phyloP scores from a whole-genome alignment of 2,888 invertebrate genomes.

The Andrena bucephala region DNA sequence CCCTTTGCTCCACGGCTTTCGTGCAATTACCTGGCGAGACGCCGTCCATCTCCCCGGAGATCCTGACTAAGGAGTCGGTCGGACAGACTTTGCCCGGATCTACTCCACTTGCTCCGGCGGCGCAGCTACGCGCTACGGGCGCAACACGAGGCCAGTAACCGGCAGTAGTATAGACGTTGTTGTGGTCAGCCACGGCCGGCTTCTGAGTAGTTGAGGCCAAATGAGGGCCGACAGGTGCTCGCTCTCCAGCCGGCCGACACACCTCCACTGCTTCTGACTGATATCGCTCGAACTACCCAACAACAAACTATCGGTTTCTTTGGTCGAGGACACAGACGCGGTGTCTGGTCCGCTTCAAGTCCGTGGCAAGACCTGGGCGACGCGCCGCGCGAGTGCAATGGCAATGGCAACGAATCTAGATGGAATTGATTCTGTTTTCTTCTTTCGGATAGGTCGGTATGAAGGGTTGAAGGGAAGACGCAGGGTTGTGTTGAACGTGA shows the following conservation, averaged over 20 bases:
- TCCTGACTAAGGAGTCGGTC: conserved; percentile 71
- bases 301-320: conserved; percentile 8
- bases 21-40: conserved; percentile 79
- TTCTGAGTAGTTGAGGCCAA: conserved; percentile 76
- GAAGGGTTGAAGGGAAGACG: too few relatives aligned
- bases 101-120: conserved; percentile 62
- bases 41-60: conserved; percentile 74
- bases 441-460: too few relatives aligned
- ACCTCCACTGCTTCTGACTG: conserved; percentile 39
- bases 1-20: conserved; percentile 62
- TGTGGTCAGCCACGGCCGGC: conserved; percentile 79
- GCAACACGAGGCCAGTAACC: conserved; percentile 27
- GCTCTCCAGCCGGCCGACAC: conserved; percentile 43
- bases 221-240: conserved; percentile 76
- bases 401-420: not conserved
- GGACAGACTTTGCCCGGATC: conserved; percentile 68
- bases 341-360: not conserved
- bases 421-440: conserved; percentile 7
- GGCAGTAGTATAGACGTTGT: conserved; percentile 79
- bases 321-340: not conserved
- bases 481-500: too few relatives aligned
- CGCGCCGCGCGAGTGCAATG: not conserved
- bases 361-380: not conserved
- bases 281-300: not conserved
- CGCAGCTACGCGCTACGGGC: conserved; percentile 55